Evolutionary conservation across 2,888 invertebrate species (phyloP), one percentile per base, ranked within the genome.

Genomic region (Arrhopalites spinosus): DNA sequence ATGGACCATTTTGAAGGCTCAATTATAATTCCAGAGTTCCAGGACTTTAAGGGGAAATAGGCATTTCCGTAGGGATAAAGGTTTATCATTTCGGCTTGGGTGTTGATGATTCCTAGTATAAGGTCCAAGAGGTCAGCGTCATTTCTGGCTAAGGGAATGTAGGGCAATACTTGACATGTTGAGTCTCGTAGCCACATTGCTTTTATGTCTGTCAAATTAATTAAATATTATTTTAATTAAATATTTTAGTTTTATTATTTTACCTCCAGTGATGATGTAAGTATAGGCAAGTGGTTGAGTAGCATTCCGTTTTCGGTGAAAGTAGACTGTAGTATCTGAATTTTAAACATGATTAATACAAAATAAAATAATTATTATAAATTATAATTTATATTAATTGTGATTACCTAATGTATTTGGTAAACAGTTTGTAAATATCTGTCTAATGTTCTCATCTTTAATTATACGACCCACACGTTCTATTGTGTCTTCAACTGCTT

Each of bases 171-270:
- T 74, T 81, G 81, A 56, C 80, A 81, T 0, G 81, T 80, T 0
- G 80, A 79, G 66, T 81, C 81, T 17, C 81, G 63, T 0, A 81
- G 75, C 81, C 81, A 81, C 81, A 81, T 81, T 25, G 81, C 80
- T 2, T 64, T 53, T 56, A 81, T 81, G 59, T 81, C 81, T 81
- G 20, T 11, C 45, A 3, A 68, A 45, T n/a, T 45, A 50, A 70
- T 50, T 53, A 13, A 53, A 23, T n/a, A 43, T 8, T n/a, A 70
- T 20, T 27, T n/a, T 20, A 23, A 1, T 70, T 70, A n/a, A n/a
- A n/a, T n/a, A n/a, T n/a, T n/a, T n/a, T n/a, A n/a, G n/a, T n/a
- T n/a, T n/a, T 50, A 36, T 36, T 20, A 50, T 17, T 17, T 70
- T 77, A 81, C 81, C 81, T 78, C 81, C 81, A 29, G 81, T 81